Base-by-base conservation (phyloP, 2,888 invertebrate species). In the Ochlodes sylvanus region DNA sequence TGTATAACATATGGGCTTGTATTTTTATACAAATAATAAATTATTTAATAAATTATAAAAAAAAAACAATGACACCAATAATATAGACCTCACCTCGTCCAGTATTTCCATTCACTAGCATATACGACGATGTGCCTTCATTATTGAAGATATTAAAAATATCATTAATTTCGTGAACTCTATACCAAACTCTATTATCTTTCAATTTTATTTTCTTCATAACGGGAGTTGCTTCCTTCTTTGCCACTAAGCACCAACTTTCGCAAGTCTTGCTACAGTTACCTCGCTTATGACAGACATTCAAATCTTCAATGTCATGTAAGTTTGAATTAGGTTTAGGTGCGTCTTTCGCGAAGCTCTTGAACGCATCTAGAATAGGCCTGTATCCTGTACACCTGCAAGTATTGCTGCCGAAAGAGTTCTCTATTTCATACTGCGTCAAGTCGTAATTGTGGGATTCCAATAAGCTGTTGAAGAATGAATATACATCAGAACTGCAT, bases 311-410 rank as follows among this genome's bases (percentile, higher is more conserved):
- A 27, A 93, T 89, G 47, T 93, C 95, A 0, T 80, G 62, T 38
- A 95, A 86, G 58, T 85, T 15, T 83, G 17, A 90, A 12, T 68
- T 80, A n/a, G 71, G 62, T 42, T 77, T 68, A 0, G 94, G 88
- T 12, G 94, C 93, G 75, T 96, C 96, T 4, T 79, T 86, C 0
- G 95, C 95, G 73, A 96, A 95, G 0, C 95, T 94, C 80, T 97
- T 97, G 85, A 97, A 96, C 1, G 96, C 95, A 77, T 97, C 96
- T 52, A 97, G 82, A 62, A 97, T 97, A 0, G 97, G 95, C 10
- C 96, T 91, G 78, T 96, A 97, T 0, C 97, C 97, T 0, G 97
- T 97, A 80, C 97, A 97, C 47, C 97, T 94, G 73, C 97, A 97
- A 41, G 96, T 94, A 74, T 96, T 96, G 56, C 96, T 95, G 1